Evolutionary conservation across 2,113 vertebrate genomes (phyloP), one percentile per base, ranked within the genome.

Genomic region (Oncorhynchus gorbuscha): DNA sequence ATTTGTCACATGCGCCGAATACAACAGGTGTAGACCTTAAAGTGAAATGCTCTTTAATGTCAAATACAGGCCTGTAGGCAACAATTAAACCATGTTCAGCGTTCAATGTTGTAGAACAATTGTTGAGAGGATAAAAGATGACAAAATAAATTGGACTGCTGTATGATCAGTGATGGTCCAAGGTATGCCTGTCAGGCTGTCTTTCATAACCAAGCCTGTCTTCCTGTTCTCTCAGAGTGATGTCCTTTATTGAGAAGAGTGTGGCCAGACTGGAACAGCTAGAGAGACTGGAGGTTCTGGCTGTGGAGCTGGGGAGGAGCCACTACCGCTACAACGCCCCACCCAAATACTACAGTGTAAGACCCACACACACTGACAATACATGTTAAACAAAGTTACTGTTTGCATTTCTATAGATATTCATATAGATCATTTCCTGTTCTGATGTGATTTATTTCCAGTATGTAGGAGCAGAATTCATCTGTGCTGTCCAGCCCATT

Each of bases 171-270:
- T 55, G 51, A 55, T 55, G 51, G 51, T 14, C 14, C 14, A 55
- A 14, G 16, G 51, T 55, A 18, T 55, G 16, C 16, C 16, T 45
- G 39, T 55, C 16, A 16, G 51, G 39, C 39, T 45, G 39, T 58
- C 55, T 62, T 62, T 16, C 59, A 62, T 62, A 62, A n/a, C 59
- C 59, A 62, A 6, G 2, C 8, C n/a, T 24, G 59, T 22, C n/a
- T 30, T 45, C 18, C n/a, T 81, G 72, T 85, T 55, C 69, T 74
- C 73, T 55, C 82, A 94, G 94, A 49, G 93, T 94, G 75, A 94
- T 94, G 94, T 94, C 94, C 13, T 94, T 94, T 70, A 94, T 94
- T 20, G 94, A 94, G 90, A 94, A 94, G 81, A 93, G 89, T 1
- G 94, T 94, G 79, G 93, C 94, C 9, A 85, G 94, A 75, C 84